Conservation (phyloP, 2,888 invertebrate genomes). For the Orchesellides sinensis region DNA sequence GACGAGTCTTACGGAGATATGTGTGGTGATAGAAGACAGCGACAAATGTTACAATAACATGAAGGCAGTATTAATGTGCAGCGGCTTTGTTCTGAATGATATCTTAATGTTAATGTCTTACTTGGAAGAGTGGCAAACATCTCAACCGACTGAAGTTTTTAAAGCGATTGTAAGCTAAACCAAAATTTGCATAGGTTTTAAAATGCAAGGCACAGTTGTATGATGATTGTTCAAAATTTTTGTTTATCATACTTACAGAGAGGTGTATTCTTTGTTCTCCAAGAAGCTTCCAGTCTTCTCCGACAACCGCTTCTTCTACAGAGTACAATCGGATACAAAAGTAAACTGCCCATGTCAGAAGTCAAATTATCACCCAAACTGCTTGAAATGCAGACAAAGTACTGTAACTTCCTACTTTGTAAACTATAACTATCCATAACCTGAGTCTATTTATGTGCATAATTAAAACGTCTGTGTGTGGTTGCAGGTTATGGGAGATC, state of each 20-base stretch:
- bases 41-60: conserved; percentile 71
- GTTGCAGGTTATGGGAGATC: conserved; percentile 70
- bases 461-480: background rate
- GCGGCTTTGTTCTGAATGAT: conserved; percentile 61
- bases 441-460: background rate
- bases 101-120: conserved; percentile 67
- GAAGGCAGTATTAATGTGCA: conserved; percentile 63
- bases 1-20: conserved; percentile 67
- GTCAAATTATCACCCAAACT: conserved; percentile 66
- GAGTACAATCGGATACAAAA: conserved; percentile 13
- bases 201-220: background rate
- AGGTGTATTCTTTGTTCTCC: conserved; percentile 68
- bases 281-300: conserved; percentile 68
- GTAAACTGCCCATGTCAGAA: conserved; percentile 50
- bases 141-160: conserved; percentile 57
- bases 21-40: conserved; percentile 61
- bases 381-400: conserved; percentile 72
- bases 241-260: conserved; percentile 52
- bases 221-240: background rate
- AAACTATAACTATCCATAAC: no score
- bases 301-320: conserved; percentile 70
- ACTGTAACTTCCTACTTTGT: no score
- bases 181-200: background rate
- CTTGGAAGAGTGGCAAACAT: conserved; percentile 66
- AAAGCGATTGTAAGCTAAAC: conserved; percentile 67